Evolutionary conservation across 92 coral and sea anemone species (phyloP), one percentile per base, ranked within the genome.

Genomic region (Metridium senile): DNA sequence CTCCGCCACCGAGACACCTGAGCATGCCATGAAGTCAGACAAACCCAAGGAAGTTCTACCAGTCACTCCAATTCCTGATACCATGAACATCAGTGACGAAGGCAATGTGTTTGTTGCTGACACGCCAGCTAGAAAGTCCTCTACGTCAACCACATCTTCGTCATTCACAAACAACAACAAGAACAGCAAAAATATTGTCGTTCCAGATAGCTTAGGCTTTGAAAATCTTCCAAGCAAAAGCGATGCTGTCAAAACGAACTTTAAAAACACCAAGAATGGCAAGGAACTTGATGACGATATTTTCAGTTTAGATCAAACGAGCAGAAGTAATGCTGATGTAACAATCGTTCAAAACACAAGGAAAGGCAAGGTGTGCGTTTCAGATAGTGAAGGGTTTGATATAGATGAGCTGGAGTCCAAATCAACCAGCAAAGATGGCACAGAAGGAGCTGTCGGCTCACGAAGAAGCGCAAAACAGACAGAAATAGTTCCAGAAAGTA

Each of bases 1-100:
- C 18, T 39, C 54, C 9, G 72, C 67, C 8, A 58, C 68, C 20
- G 84, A 79, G 1, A 58, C 71, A 2, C 77, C 71, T 21, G 66
- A 49, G 2, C 33, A 26, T 33, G 47, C 69, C 23, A 65, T 58
- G 29, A 70, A 32, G 18, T 29, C 70, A 0, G 20, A 77, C 28
- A 64, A 54, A 23, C n/a, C 71, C n/a, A 74, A 11, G 33, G 25
- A 27, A 59, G 10, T 26, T 4, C 30, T 11, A 2, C 61, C 45
- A 21, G 25, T 13, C 22, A 64, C 70, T 46, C 71, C 71, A 26
- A 75, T 75, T 62, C 80, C 80, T 59, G 80, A 75, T 0, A 75
- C 45, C 21, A 17, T 75, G 62, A 75, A 54, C 62, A 70, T 34
- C 26, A 62, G 65, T 26, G 18, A 23, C n/a, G 62, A 23, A 20